phyloP scores from a whole-genome alignment of 2,113 vertebrate genomes.

The Ctenomys sociabilis region DNA sequence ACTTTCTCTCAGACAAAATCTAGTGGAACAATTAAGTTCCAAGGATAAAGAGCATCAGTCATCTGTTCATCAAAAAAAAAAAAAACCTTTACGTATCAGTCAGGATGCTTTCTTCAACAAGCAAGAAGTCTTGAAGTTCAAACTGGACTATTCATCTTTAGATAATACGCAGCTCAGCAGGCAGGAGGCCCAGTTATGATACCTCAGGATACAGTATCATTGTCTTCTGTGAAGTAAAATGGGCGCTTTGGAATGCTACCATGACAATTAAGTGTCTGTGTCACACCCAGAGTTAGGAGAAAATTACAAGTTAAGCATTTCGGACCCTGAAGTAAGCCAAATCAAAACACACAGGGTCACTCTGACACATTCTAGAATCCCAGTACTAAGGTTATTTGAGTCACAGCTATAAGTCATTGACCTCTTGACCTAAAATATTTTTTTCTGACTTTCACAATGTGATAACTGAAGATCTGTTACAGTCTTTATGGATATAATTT shows the following conservation, averaged over 20 bases:
- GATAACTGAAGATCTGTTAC: not conserved
- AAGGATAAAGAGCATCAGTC: not conserved
- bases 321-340: not conserved
- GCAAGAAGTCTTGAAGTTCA: not conserved
- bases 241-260: not conserved
- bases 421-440: not conserved
- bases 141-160: not conserved
- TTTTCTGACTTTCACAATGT: not conserved
- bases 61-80: not conserved
- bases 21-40: not conserved
- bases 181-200: not conserved
- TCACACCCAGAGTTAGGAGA: not conserved
- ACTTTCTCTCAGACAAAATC: not conserved
- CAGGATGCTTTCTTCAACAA: not conserved
- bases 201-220: fast-evolving
- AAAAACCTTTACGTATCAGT: not conserved
- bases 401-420: not conserved
- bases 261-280: too few species aligned
- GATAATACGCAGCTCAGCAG: not conserved
- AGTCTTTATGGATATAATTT: not conserved
- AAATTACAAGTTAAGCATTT: not conserved
- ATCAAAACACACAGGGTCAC: not conserved
- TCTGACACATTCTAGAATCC: not conserved
- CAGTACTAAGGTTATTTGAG: not conserved
- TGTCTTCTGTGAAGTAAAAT: not conserved